These are phyloP conservation scores for Galaxea fascicularis DNA, from an alignment of 92 coral and sea anemone genomes.

Conservation along the genomic window DNA sequence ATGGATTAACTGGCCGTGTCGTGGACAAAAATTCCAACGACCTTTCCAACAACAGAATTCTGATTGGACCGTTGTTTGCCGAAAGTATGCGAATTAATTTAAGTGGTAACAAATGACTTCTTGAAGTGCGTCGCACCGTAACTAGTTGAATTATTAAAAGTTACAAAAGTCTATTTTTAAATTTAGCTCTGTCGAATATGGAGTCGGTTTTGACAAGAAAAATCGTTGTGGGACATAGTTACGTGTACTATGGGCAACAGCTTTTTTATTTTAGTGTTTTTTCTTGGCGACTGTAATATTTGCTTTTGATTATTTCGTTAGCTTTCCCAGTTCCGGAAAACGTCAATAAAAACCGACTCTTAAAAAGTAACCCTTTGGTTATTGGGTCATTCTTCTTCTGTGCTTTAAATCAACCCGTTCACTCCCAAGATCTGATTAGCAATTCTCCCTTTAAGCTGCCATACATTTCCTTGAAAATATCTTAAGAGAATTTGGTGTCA, in stretches of 20 bases:
- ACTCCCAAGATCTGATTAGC: too few relatives aligned
- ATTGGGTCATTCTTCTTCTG: not conserved
- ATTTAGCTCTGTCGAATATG: constrained; percentile 27
- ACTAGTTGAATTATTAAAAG: not conserved
- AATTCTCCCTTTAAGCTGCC: too few relatives aligned
- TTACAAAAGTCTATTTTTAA: constrained; percentile 52
- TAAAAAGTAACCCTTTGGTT: not conserved
- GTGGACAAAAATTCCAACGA: too few relatives aligned
- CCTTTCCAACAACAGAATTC: too few relatives aligned
- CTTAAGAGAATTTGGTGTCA: too few relatives aligned
- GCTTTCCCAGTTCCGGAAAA: not conserved
- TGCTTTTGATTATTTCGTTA: constrained; percentile 14
- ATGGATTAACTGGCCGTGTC: too few relatives aligned
- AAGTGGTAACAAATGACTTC: not conserved
- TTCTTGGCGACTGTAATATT: constrained; percentile 10
- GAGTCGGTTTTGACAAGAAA: constrained; percentile 18
- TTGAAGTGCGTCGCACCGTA: not conserved
- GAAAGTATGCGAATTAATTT: not conserved
- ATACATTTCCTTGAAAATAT: too few relatives aligned
- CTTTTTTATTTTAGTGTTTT: constrained; percentile 18
- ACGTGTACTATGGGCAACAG: not conserved
- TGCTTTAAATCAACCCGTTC: not conserved
- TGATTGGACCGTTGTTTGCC: not conserved
- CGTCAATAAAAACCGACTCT: constrained; percentile 35
- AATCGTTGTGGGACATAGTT: not conserved